Percentiles rank a stretch among this genome's conserved stretches.
Evolutionary conservation across 2,797 vertebrate genomes (phyloP).

Genomic region (Okamejei kenojei): DNA sequence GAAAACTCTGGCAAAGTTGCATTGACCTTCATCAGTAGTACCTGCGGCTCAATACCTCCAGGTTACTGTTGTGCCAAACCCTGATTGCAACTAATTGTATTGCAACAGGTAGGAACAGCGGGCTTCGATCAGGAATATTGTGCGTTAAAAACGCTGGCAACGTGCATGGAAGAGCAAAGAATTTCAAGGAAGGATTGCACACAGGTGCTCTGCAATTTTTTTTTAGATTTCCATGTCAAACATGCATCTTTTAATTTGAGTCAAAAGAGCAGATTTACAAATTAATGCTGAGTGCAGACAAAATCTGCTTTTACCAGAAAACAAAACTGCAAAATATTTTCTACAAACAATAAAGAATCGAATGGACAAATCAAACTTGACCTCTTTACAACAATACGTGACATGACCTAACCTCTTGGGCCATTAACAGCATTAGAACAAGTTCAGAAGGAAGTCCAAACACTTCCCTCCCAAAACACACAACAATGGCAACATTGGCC

Average conservation of each 20-base stretch:
- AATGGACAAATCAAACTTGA: not conserved
- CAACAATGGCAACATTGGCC: not conserved
- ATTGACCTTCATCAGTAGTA: conserved; percentile 34
- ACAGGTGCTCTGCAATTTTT: not conserved
- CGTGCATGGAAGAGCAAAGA: not conserved
- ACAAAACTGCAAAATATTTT: not conserved
- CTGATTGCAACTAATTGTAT: conserved; percentile 13
- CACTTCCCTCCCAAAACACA: not conserved
- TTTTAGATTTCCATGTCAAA: not conserved
- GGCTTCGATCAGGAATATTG: not conserved
- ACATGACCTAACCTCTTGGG: not conserved
- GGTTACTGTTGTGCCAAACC: conserved; percentile 14
- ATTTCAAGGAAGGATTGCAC: not conserved
- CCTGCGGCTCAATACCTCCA: conserved; percentile 27
- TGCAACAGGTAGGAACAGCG: conserved; percentile 3
- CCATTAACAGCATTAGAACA: not conserved
- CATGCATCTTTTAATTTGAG: not conserved
- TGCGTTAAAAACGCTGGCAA: not conserved
- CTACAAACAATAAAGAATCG: not conserved
- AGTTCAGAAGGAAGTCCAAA: not conserved
- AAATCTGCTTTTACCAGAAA: not conserved
- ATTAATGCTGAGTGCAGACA: not conserved
- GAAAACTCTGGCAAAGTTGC: conserved; percentile 25
- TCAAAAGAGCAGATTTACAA: not conserved
- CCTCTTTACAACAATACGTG: not conserved